Evolutionary conservation across 2,888 invertebrate genomes (phyloP).

Genomic region (Venusia cambrica): DNA sequence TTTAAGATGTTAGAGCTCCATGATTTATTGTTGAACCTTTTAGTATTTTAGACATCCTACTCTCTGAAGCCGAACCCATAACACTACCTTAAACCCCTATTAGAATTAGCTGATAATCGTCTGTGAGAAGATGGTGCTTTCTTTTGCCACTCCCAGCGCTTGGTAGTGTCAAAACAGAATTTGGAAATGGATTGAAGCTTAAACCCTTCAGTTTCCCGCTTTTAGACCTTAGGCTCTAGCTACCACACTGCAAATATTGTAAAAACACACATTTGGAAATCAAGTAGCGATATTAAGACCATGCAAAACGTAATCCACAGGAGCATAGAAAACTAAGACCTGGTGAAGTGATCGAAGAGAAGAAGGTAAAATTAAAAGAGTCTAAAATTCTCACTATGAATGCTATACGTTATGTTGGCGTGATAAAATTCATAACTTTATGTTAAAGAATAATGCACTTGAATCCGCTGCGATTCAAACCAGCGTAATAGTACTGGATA

Average conservation of each 20-base stretch:
- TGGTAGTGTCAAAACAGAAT: constrained; percentile 51
- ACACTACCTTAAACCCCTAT: constrained; percentile 55
- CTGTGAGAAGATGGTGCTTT: constrained; percentile 60
- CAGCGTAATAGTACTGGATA: constrained; percentile 50
- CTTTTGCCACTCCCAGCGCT: constrained; percentile 54
- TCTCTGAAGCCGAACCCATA: constrained; percentile 80
- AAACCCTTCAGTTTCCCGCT: constrained; percentile 67
- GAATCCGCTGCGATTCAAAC: constrained; percentile 68
- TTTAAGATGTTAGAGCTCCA: constrained; percentile 37
- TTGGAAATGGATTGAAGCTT: constrained; percentile 58
- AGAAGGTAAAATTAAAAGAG: constrained; percentile 88
- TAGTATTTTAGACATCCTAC: constrained; percentile 67
- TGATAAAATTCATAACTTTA: constrained; percentile 71
- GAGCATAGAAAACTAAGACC: constrained; percentile 96
- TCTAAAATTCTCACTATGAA: constrained; percentile 66
- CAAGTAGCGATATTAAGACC: constrained; percentile 69
- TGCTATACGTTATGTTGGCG: constrained; percentile 76
- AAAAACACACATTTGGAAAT: constrained; percentile 45
- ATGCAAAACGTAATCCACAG: constrained; percentile 81
- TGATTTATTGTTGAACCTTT: constrained; percentile 43
- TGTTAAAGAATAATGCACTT: constrained; percentile 68
- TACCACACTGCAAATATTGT: constrained; percentile 49
- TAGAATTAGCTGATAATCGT: constrained; percentile 55
- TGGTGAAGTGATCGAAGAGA: constrained; percentile 95
- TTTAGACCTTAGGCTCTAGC: constrained; percentile 56